These are phyloP conservation scores for Corydoras maculifer DNA, from an alignment of 2,113 vertebrate species.

Conservation along the genomic window DNA sequence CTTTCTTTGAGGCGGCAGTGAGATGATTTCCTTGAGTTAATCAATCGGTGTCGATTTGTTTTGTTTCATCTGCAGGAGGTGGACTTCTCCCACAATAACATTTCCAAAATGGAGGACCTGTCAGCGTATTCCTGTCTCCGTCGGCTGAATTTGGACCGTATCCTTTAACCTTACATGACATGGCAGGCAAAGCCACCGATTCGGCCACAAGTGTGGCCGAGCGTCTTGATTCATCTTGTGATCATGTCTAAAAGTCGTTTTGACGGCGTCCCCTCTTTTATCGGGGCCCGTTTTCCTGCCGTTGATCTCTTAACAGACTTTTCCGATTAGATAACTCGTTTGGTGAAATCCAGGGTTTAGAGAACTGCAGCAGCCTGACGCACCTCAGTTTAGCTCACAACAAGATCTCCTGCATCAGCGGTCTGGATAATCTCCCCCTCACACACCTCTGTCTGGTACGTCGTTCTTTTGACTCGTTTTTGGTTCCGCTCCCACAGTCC, in stretches of 20 bases:
- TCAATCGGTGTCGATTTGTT: background rate
- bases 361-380: slow-evolving; percentile 68
- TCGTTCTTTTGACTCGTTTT: too few relatives aligned
- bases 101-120: slow-evolving; percentile 79
- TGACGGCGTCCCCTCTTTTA: background rate
- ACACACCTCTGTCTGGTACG: slow-evolving; percentile 75
- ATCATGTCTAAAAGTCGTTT: too few relatives aligned
- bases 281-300: background rate
- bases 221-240: too few relatives aligned
- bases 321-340: slow-evolving; percentile 71
- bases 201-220: too few relatives aligned
- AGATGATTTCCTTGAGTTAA: too few relatives aligned
- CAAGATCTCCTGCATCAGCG: slow-evolving; percentile 62
- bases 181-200: background rate
- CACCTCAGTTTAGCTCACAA: slow-evolving; percentile 81
- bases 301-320: slow-evolving; percentile 44
- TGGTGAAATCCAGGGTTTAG: slow-evolving; percentile 72
- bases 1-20: too few relatives aligned
- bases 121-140: slow-evolving; percentile 66
- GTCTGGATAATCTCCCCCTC: slow-evolving; percentile 71
- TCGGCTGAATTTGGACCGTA: slow-evolving; percentile 82
- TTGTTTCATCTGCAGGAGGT: slow-evolving; percentile 68
- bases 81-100: slow-evolving; percentile 80
- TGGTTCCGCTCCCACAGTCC: too few relatives aligned
- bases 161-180: slow-evolving; percentile 65